These are phyloP conservation scores for Cotesia vestalis DNA, from an alignment of 1,140 invertebrate species.

Conservation along the genomic window DNA sequence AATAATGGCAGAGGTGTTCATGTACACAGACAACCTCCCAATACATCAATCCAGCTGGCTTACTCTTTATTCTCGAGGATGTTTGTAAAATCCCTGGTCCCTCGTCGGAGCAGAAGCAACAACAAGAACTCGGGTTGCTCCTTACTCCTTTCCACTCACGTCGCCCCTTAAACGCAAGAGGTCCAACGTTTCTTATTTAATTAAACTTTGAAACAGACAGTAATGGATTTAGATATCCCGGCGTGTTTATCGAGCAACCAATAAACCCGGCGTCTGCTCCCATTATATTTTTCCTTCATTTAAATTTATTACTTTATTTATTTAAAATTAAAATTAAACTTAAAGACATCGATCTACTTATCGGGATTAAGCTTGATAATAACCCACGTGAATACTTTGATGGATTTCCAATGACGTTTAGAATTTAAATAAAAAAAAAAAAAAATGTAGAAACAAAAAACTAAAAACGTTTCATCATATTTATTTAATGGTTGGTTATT, in stretches of 20 bases:
- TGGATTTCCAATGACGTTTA: too few relatives aligned
- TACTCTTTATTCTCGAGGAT: neutral
- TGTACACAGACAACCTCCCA: neutral
- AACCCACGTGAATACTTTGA: too few relatives aligned
- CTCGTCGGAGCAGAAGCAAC: neutral
- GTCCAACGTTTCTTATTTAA: constrained; percentile 13
- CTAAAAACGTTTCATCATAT: too few relatives aligned
- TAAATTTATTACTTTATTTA: constrained; percentile 11
- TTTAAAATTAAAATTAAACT: neutral
- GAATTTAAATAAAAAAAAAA: too few relatives aligned
- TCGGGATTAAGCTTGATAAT: too few relatives aligned
- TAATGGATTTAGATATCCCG: constrained; percentile 16
- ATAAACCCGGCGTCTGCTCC: neutral
- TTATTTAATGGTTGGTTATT: too few relatives aligned
- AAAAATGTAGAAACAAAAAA: too few relatives aligned
- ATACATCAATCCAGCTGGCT: neutral
- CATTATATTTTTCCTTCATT: constrained; percentile 5
- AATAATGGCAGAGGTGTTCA: neutral
- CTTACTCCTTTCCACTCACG: constrained; percentile 10
- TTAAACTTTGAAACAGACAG: constrained; percentile 17
- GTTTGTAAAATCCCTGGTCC: neutral
- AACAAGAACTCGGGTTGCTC: neutral
- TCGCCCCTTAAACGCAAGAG: neutral
- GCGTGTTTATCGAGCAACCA: constrained; percentile 15
- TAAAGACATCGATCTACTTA: too few relatives aligned